Percentiles rank a stretch among this genome's conserved stretches.
These are phyloP conservation scores for Nephila pilipes DNA, from an alignment of 1,140 invertebrate species.

Conservation along the genomic window DNA sequence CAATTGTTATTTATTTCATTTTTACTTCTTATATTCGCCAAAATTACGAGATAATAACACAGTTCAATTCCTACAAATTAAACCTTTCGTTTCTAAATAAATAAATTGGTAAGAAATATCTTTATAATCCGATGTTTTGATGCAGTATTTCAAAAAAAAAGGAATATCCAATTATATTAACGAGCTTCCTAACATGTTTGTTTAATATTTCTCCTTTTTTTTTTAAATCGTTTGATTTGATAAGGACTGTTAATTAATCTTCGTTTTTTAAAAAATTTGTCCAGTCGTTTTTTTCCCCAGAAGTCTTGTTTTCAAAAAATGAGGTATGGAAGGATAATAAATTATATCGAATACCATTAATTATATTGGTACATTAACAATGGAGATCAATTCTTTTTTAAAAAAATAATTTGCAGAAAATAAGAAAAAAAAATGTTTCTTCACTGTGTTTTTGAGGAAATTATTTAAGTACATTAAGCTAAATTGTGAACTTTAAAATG, in stretches of 20 bases:
- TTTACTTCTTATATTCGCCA: too few species aligned
- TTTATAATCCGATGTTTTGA: too few species aligned
- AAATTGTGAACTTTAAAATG: too few species aligned
- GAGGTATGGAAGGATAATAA: background rate
- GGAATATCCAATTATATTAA: background rate
- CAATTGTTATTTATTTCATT: too few species aligned
- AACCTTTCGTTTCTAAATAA: too few species aligned
- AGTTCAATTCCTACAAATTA: too few species aligned
- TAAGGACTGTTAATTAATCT: conserved; percentile 3
- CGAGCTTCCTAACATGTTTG: background rate
- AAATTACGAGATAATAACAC: too few species aligned
- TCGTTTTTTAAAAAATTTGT: background rate
- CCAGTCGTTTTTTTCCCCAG: background rate
- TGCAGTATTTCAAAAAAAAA: too few species aligned
- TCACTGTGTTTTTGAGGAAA: too few species aligned
- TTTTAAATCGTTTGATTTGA: background rate
- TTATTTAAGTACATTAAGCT: too few species aligned
- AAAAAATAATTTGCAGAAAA: background rate
- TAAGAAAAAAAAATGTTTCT: too few species aligned
- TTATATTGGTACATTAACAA: background rate
- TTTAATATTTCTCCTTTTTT: background rate
- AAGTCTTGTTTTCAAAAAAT: background rate
- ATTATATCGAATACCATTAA: conserved; percentile 23
- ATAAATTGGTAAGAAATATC: too few species aligned
- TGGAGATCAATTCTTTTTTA: background rate